phyloP scores from a whole-genome alignment of 30 jellyfish, hydroid and myxozoan species.

The Turritopsis rubra region DNA sequence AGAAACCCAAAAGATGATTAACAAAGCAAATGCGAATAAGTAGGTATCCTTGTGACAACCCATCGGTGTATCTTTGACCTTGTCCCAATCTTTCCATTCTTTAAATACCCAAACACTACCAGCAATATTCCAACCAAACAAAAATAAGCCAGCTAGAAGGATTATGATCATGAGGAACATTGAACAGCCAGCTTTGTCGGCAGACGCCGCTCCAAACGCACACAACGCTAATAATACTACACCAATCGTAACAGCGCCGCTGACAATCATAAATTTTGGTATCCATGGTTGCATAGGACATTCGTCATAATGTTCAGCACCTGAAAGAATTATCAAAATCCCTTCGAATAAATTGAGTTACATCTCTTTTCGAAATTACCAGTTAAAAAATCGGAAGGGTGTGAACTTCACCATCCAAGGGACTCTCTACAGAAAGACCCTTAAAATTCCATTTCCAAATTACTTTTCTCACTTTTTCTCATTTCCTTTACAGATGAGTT shows the following conservation, averaged over 20 bases:
- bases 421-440: not conserved
- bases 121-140: slow-evolving; percentile 19
- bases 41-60: slow-evolving; percentile 22
- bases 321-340: too few relatives aligned
- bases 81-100: slow-evolving; percentile 20
- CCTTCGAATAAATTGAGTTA: too few relatives aligned
- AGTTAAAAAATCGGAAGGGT: too few relatives aligned
- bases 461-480: too few relatives aligned
- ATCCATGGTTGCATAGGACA: slow-evolving; percentile 30
- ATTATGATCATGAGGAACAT: not conserved
- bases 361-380: too few relatives aligned
- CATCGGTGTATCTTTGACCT: not conserved
- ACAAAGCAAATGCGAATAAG: not conserved
- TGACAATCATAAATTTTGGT: slow-evolving; percentile 16
- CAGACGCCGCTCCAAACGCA: not conserved
- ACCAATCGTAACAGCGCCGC: slow-evolving; percentile 12
- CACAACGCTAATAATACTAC: not conserved
- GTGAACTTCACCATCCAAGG: too few relatives aligned
- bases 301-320: slow-evolving; percentile 15
- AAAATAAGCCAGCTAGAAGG: not conserved
- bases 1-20: slow-evolving; percentile 8
- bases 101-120: slow-evolving; percentile 13
- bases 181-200: not conserved
- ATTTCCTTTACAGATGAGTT: too few relatives aligned
- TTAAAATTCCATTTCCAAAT: too few relatives aligned